phyloP scores from a whole-genome alignment of 2,797 vertebrate genomes.

The Smutsia temminckii region DNA sequence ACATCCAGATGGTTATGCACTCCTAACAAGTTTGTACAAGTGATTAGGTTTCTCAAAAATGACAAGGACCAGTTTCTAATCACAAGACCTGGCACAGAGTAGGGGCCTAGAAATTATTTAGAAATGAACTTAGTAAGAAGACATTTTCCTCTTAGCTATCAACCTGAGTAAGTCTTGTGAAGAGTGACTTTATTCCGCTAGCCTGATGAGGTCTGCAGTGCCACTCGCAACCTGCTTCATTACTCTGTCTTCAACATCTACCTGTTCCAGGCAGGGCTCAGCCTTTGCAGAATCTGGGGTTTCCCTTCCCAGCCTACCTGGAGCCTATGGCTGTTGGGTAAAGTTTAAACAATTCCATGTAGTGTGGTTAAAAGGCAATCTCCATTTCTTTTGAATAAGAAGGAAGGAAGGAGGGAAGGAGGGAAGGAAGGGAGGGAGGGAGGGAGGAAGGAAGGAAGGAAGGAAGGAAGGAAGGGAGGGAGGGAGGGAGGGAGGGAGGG shows the following conservation, averaged over 20 bases:
- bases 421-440: no score
- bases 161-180: not conserved
- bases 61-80: not conserved
- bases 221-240: not conserved
- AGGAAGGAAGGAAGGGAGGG: no score
- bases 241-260: not conserved
- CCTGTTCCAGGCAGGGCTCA: not conserved
- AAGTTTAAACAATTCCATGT: conserved; percentile 80
- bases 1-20: not conserved
- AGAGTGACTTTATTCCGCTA: not conserved
- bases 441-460: no score
- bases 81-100: not conserved
- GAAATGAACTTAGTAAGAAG: not conserved
- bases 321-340: conserved; percentile 78
- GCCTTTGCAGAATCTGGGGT: conserved; percentile 18
- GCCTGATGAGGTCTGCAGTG: not conserved
- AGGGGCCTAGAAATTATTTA: not conserved
- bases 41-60: not conserved
- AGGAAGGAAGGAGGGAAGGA: not conserved
- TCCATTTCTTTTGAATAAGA: conserved; percentile 84
- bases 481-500: no score
- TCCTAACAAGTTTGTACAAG: not conserved
- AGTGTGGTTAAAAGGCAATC: conserved; percentile 79
- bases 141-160: not conserved
- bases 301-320: conserved; percentile 57